Base-by-base conservation (phyloP, 2,888 invertebrate species). In the Podotricha telesiphe region DNA sequence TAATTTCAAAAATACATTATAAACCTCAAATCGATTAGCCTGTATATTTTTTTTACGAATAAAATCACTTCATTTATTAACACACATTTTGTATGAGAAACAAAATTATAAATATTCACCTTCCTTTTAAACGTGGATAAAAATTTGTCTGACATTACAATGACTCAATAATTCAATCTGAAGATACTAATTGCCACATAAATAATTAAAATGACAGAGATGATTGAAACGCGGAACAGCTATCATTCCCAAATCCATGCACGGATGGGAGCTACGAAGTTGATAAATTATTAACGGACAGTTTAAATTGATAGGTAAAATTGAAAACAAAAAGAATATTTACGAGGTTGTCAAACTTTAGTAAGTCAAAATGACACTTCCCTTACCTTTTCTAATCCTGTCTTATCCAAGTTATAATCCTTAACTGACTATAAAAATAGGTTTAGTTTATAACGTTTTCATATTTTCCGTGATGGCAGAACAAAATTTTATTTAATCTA, bases 181-280 rank as follows among this genome's bases (percentile, higher is more conserved):
- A 53, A 53, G 53, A 10, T 34, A 53, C 53, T 53, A 53, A 53
- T 17, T 53, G 53, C 34, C n/a, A 34, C 34, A 53, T 53, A 53
- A 53, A 53, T 53, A 53, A 53, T 53, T 53, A 17, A 53, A 53
- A 53, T 53, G 34, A 34, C 53, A 53, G 53, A 53, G 28, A 34
- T 53, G 53, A 53, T 53, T 53, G 53, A 53, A 53, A 53, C 34
- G n/a, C 34, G 53, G 53, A 22, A 34, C 53, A 34, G 53, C 2
- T 53, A 53, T 53, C 28, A 34, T 53, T 34, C 17, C 28, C n/a
- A 53, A 53, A 53, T 34, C 53, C 53, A 34, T 34, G 28, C 17
- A 51, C 28, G 34, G 53, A 28, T 53, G 53, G 28, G 53, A 53
- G 53, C 8, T 53, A 2, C 28, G 17, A 53, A 53, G 53, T 34